A percentile compares a stretch with the other conserved stretches of the same genome.
phyloP scores from a whole-genome alignment of 2,888 invertebrate genomes.

The Pachycephus smyrnensis region DNA sequence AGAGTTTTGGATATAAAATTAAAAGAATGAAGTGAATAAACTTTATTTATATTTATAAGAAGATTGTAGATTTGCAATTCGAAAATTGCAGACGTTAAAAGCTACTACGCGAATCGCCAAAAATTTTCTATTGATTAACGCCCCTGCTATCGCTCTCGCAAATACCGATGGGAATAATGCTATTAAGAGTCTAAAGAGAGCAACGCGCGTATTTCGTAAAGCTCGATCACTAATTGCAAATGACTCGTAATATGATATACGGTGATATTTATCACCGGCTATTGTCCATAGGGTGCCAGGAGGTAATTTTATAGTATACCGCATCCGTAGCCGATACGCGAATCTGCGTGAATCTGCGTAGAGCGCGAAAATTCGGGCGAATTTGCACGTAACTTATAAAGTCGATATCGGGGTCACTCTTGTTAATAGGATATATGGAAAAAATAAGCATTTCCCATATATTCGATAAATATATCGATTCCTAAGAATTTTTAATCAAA shows the following conservation, averaged over 20 bases:
- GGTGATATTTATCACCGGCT: background rate
- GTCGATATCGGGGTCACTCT: background rate
- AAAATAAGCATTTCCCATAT: background rate
- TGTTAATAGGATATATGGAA: background rate
- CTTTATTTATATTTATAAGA: background rate
- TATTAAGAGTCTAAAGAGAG: background rate
- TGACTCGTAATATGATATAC: background rate
- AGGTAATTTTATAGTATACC: background rate
- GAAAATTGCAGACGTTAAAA: background rate
- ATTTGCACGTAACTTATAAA: background rate
- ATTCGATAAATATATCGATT: background rate
- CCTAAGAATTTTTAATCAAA: background rate
- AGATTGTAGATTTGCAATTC: background rate
- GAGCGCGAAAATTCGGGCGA: background rate
- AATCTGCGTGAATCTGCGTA: background rate
- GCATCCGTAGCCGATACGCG: background rate
- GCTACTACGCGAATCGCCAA: background rate
- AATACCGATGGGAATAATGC: background rate
- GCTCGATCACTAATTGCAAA: background rate
- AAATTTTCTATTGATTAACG: background rate
- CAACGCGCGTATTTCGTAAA: background rate
- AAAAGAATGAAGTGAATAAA: background rate
- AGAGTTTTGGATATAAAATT: constrained; percentile 11
- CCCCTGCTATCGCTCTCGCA: background rate
- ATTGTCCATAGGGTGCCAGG: background rate